Conservation (phyloP, 30 jellyfish, hydroid and myxozoan species). For the Calvadosia cruxmelitensis region DNA sequence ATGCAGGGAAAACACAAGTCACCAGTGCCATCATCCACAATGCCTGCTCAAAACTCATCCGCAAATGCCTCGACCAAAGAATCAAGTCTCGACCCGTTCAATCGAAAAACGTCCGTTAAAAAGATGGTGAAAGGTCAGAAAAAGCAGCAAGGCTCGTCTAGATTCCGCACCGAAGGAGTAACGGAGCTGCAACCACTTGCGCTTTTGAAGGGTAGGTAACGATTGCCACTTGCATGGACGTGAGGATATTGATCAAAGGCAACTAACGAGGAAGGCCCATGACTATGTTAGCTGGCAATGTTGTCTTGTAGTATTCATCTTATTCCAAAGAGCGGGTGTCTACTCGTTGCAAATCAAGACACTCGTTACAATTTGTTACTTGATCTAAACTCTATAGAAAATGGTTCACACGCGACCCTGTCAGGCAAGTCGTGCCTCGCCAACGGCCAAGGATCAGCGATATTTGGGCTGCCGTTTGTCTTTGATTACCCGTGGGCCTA, state of each 20-base stretch:
- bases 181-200: conserved; percentile 82
- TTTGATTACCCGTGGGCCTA: too few relatives aligned
- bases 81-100: conserved; percentile 62
- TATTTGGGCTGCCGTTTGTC: too few relatives aligned
- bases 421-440: too few relatives aligned
- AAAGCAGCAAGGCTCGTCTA: conserved; percentile 95
- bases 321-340: too few relatives aligned
- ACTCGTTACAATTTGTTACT: too few relatives aligned
- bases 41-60: not conserved
- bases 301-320: too few relatives aligned
- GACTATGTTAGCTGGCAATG: too few relatives aligned
- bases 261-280: too few relatives aligned
- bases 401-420: too few relatives aligned
- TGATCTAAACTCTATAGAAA: too few relatives aligned
- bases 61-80: not conserved
- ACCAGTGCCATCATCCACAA: not conserved
- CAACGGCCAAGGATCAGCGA: too few relatives aligned
- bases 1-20: not conserved
- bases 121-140: conserved; percentile 82
- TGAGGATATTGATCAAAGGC: conserved; percentile 2
- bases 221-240: not conserved
- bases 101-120: conserved; percentile 88
- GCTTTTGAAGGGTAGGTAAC: conserved; percentile 56
- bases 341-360: too few relatives aligned
- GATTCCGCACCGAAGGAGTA: conserved; percentile 74